Conservation (phyloP, 2,113 vertebrate species). For the Henicopernis longicauda region DNA sequence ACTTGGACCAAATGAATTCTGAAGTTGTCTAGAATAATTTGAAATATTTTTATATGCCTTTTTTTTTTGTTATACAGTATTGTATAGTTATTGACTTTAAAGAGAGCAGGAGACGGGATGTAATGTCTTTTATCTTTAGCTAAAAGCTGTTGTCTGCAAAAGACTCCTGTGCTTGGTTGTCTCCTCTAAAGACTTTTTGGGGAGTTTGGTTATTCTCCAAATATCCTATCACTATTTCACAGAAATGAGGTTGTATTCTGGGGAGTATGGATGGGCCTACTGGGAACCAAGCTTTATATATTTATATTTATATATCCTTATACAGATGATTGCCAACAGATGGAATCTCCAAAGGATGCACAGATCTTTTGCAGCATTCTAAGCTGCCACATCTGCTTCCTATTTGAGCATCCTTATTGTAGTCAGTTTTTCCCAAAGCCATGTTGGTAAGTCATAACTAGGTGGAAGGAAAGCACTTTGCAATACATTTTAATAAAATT, state of each 20-base stretch:
- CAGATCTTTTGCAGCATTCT: background rate
- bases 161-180: background rate
- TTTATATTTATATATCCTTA: background rate
- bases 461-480: background rate
- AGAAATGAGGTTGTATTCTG: background rate
- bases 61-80: background rate
- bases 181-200: background rate
- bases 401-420: background rate
- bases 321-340: background rate
- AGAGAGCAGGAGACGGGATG: background rate
- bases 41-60: background rate
- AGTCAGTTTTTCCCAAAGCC: background rate
- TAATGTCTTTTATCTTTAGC: background rate
- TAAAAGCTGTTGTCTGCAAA: background rate
- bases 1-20: background rate
- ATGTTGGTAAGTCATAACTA: background rate
- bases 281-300: background rate
- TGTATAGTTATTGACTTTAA: background rate
- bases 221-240: background rate
- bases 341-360: background rate
- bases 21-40: background rate
- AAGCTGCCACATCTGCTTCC: background rate
- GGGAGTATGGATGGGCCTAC: background rate
- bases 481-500: background rate
- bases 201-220: background rate